phyloP scores from a whole-genome alignment of 2,888 invertebrate genomes.

The Chloromyia formosa region DNA sequence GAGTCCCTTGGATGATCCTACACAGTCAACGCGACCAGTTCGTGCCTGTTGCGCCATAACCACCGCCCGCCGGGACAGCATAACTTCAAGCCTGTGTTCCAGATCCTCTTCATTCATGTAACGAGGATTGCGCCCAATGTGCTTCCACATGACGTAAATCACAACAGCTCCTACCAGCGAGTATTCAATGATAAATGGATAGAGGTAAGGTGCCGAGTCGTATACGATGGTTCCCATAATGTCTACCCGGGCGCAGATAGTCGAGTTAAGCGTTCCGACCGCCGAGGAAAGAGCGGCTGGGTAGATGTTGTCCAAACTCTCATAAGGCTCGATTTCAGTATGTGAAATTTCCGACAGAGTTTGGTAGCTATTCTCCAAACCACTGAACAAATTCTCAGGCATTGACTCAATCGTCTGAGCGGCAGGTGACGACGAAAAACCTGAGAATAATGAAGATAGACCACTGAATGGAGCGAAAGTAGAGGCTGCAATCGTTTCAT shows the following conservation, averaged over 20 bases:
- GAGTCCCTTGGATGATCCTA: conserved; percentile 92
- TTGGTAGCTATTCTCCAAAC: conserved; percentile 62
- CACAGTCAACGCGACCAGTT: conserved; percentile 89
- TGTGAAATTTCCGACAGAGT: conserved; percentile 62
- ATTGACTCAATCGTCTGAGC: conserved; percentile 58
- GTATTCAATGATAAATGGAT: conserved; percentile 96
- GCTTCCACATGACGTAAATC: conserved; percentile 96
- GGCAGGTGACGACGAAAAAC: conserved; percentile 52
- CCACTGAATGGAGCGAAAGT: conserved; percentile 44
- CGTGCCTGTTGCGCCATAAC: conserved; percentile 85
- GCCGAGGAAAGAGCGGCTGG: conserved; percentile 69
- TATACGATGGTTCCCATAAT: conserved; percentile 94
- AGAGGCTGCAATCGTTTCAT: conserved; percentile 51
- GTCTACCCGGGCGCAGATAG: conserved; percentile 81
- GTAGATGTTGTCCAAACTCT: conserved; percentile 69
- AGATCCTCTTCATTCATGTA: conserved; percentile 82
- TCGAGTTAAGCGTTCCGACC: conserved; percentile 65
- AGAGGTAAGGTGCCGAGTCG: conserved; percentile 93
- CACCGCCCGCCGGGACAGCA: conserved; percentile 86
- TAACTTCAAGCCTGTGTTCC: conserved; percentile 87
- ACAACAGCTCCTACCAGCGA: conserved; percentile 95
- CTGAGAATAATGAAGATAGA: conserved; percentile 57
- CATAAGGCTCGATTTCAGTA: conserved; percentile 64
- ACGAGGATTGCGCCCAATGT: conserved; percentile 87
- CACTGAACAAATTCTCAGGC: conserved; percentile 61